phyloP scores from a whole-genome alignment of 2,888 invertebrate species.

The Strigamia maritima region DNA sequence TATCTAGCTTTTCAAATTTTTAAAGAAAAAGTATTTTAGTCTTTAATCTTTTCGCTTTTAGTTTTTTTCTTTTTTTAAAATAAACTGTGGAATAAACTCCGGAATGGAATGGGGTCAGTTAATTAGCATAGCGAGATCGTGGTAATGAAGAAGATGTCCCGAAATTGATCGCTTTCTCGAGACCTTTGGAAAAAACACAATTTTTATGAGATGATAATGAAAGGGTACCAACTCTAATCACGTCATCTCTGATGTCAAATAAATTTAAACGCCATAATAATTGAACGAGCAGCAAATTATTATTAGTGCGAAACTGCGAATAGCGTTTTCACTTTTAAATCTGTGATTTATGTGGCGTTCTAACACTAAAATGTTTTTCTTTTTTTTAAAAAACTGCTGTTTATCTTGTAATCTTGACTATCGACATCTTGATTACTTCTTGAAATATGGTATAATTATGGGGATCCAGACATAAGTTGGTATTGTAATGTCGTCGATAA shows the following conservation, averaged over 20 bases:
- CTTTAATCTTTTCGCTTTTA: no score
- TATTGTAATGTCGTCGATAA: no score
- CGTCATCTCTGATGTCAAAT: conserved; percentile 17
- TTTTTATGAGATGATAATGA: conserved; percentile 29
- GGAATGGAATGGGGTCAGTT: neutral
- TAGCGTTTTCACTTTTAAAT: neutral
- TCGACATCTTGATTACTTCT: no score
- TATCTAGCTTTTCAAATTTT: neutral
- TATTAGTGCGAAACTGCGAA: neutral
- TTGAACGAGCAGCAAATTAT: neutral
- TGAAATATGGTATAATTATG: no score
- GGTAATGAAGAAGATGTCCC: conserved; percentile 27
- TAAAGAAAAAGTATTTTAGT: neutral
- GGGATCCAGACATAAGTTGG: no score
- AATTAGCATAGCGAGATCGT: neutral
- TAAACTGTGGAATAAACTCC: neutral
- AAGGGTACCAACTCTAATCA: conserved; percentile 7
- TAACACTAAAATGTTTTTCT: neutral
- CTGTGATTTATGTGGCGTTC: neutral
- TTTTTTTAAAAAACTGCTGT: neutral
- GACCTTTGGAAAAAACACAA: neutral
- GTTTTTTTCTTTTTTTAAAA: no score
- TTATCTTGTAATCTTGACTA: neutral
- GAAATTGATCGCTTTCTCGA: neutral
- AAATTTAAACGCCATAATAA: conserved; percentile 16